Evolutionary conservation across 2,113 vertebrate species (phyloP).

Genomic region (Mellivora capensis): DNA sequence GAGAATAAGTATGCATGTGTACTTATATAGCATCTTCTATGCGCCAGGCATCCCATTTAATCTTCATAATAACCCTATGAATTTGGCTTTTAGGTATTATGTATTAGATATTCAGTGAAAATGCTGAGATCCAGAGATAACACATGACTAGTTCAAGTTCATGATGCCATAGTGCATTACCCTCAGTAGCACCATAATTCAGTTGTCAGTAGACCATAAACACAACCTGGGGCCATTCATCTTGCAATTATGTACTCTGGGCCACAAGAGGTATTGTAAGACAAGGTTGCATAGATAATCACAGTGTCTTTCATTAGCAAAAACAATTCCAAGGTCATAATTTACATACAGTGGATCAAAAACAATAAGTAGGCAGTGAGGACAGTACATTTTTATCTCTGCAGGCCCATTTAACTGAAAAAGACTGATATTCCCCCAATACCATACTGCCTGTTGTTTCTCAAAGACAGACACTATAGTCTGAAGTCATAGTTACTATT

Average conservation of each 20-base stretch:
- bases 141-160: background rate
- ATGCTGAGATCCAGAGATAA: background rate
- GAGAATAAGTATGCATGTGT: background rate
- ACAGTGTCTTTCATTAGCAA: background rate
- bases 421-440: background rate
- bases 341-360: background rate
- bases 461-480: background rate
- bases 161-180: background rate
- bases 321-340: conserved; percentile 23
- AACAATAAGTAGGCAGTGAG: background rate
- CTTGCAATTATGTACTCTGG: background rate
- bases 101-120: background rate
- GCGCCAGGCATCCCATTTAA: background rate
- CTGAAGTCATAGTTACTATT: background rate
- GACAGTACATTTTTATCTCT: background rate
- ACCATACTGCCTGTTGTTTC: background rate
- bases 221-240: background rate
- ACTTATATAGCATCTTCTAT: background rate
- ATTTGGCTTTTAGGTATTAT: background rate
- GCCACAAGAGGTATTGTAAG: background rate
- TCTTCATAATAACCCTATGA: background rate
- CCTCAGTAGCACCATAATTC: background rate
- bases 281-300: background rate
- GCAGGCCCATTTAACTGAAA: background rate
- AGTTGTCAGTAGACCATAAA: background rate